phyloP scores from a whole-genome alignment of 2,113 vertebrate genomes.

The Halichoerus grypus region DNA sequence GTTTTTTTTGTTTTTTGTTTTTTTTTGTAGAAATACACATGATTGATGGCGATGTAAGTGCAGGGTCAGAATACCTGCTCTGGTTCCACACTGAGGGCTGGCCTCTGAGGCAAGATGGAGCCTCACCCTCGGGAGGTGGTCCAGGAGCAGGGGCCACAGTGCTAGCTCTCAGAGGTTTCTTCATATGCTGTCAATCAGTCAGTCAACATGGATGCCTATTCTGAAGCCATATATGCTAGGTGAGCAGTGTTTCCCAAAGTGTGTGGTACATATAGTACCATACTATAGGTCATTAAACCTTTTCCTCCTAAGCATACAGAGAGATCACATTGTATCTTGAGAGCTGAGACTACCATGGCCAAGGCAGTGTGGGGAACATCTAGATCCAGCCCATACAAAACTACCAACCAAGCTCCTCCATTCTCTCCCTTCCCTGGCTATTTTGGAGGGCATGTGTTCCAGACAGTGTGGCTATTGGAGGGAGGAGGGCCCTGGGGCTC shows the following conservation, averaged over 20 bases:
- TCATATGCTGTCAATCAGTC: neutral
- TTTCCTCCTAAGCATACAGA: neutral
- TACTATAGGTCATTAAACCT: neutral
- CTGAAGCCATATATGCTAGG: neutral
- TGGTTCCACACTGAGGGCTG: neutral
- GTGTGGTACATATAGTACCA: neutral
- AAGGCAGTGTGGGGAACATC: fast-evolving
- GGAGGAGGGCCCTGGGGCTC: neutral
- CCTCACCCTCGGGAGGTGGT: neutral
- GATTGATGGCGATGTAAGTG: neutral
- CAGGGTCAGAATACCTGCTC: neutral
- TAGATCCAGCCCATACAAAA: neutral
- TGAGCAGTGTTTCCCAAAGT: neutral
- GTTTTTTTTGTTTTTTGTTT: neutral
- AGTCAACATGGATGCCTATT: neutral
- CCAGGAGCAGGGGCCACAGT: neutral
- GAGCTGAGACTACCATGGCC: neutral
- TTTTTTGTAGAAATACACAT: neutral
- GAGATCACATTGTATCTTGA: neutral
- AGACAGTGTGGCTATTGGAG: neutral
- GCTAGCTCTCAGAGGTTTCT: neutral
- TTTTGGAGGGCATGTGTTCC: neutral
- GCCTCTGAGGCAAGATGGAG: neutral
- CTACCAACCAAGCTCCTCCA: neutral
- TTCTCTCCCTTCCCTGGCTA: neutral